These are phyloP conservation scores for Hafferia zeledoni DNA, from an alignment of 2,797 vertebrate genomes.

Conservation along the genomic window DNA sequence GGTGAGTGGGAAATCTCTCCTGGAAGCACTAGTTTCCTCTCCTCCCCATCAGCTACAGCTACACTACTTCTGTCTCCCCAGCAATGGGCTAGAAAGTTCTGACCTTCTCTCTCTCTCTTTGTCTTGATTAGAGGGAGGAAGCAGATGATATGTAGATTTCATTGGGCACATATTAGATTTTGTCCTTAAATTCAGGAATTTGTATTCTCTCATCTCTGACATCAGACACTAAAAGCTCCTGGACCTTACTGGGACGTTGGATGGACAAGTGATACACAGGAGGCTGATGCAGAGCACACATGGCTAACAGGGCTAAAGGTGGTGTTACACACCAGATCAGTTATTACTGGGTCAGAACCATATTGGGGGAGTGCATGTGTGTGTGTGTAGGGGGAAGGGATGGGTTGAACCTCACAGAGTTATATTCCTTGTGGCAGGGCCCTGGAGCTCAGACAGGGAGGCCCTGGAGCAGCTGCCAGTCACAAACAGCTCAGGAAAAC, in stretches of 20 bases:
- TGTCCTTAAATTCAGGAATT: neutral
- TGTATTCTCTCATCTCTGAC: neutral
- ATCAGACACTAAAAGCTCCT: neutral
- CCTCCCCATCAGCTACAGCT: neutral
- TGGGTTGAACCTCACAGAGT: too few species aligned
- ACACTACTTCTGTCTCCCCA: neutral
- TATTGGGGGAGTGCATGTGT: too few species aligned
- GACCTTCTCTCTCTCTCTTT: neutral
- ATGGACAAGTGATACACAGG: neutral
- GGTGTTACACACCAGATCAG: too few species aligned
- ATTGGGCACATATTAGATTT: neutral
- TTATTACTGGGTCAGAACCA: too few species aligned
- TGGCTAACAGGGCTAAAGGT: neutral
- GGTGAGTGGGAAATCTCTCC: neutral
- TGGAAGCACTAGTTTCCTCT: neutral
- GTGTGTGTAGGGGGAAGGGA: too few species aligned
- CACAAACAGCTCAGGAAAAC: too few species aligned
- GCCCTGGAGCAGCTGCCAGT: too few species aligned
- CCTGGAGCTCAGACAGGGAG: too few species aligned
- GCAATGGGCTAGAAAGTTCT: fast-evolving
- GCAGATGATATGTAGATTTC: neutral
- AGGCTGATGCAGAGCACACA: neutral
- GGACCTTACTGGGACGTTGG: neutral
- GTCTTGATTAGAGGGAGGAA: neutral
- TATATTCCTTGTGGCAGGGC: too few species aligned